These are phyloP conservation scores for Philhelius pedissequus DNA, from an alignment of 2,888 invertebrate species.

Conservation along the genomic window DNA sequence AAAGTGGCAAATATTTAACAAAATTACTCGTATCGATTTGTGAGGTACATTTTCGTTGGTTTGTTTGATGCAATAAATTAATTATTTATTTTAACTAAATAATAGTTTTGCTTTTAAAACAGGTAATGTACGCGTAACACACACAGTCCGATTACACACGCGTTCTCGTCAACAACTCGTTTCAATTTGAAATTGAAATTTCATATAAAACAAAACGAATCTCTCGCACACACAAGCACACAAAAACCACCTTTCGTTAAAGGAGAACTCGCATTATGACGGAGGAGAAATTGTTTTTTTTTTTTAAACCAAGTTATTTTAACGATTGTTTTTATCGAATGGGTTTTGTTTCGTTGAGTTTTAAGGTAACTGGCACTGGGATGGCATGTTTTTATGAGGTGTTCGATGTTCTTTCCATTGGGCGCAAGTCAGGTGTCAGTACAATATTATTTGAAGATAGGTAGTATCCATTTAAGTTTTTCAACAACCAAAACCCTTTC, in stretches of 20 bases:
- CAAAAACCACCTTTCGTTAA: constrained; percentile 23
- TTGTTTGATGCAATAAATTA: constrained; percentile 14
- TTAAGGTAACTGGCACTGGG: not conserved
- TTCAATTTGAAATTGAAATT: constrained; percentile 67
- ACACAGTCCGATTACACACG: constrained; percentile 58
- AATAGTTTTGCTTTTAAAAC: constrained; percentile 21
- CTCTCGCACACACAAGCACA: constrained; percentile 25
- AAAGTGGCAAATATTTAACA: not conserved
- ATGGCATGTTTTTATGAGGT: not conserved
- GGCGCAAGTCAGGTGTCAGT: too few relatives aligned
- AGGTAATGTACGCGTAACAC: constrained; percentile 48
- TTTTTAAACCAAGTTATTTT: constrained; percentile 40
- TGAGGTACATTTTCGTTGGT: constrained; percentile 24
- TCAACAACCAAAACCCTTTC: too few relatives aligned
- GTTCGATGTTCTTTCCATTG: too few relatives aligned
- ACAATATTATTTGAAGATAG: too few relatives aligned
- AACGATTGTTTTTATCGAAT: constrained; percentile 51
- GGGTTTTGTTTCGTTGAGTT: constrained; percentile 49
- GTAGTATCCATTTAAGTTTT: too few relatives aligned
- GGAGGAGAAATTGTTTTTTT: constrained; percentile 56
- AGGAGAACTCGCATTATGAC: constrained; percentile 48
- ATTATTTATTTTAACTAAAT: constrained; percentile 22
- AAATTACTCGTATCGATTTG: constrained; percentile 6
- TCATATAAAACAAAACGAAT: constrained; percentile 25
- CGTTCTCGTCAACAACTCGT: constrained; percentile 72